Conservation (phyloP, 2,113 vertebrate species). For the Orycteropus afer region DNA sequence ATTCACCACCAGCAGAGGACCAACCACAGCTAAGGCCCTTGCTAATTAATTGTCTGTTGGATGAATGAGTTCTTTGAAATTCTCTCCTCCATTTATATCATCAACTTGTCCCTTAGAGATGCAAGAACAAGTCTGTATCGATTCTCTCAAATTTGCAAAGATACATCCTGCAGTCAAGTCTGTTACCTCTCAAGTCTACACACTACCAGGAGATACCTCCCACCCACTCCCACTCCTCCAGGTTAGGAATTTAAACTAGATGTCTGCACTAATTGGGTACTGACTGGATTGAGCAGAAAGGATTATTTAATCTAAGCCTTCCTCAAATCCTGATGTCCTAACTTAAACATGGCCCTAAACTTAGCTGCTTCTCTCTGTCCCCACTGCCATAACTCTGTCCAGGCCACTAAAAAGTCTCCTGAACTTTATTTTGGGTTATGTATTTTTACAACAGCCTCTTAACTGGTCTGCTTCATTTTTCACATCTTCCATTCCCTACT, state of each 20-base stretch:
- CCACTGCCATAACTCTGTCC: background rate
- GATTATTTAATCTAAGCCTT: background rate
- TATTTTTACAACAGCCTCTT: background rate
- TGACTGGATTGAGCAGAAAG: background rate
- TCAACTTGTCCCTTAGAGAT: background rate
- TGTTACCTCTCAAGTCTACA: background rate
- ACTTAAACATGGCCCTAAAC: background rate
- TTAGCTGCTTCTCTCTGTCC: background rate
- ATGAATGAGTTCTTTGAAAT: conserved; percentile 7
- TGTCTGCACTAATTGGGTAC: background rate
- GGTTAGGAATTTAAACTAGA: background rate
- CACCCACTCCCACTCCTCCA: no score
- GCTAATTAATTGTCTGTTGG: background rate
- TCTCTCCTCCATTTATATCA: background rate
- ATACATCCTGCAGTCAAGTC: background rate
- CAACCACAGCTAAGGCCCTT: background rate
- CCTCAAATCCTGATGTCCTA: background rate
- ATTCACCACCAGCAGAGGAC: background rate
- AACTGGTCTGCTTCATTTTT: background rate
- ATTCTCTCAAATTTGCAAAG: background rate
- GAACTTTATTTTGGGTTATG: no score
- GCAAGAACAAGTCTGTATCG: background rate
- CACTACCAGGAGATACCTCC: background rate
- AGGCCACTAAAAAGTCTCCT: background rate
- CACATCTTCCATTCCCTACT: background rate